phyloP scores from a whole-genome alignment of 2,888 invertebrate genomes.

The Drosophila kambysellisi region DNA sequence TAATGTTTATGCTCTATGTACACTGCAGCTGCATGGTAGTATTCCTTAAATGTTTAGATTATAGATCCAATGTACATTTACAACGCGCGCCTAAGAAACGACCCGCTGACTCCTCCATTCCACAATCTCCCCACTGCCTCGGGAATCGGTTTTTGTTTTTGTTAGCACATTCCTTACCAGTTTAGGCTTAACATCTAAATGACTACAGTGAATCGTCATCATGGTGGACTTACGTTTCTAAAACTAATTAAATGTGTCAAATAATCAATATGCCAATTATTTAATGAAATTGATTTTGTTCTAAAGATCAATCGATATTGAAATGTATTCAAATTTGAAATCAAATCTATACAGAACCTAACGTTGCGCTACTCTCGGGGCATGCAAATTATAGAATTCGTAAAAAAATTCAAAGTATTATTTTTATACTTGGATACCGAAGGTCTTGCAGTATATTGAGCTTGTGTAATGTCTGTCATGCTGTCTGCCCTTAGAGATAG shows the following conservation, averaged over 20 bases:
- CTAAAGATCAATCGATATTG: slow-evolving; percentile 15
- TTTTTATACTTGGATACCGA: too few species aligned
- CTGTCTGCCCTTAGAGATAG: too few species aligned
- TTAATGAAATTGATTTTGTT: slow-evolving; percentile 18
- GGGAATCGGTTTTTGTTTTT: slow-evolving; percentile 7
- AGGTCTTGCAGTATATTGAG: too few species aligned
- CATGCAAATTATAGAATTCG: slow-evolving; percentile 17
- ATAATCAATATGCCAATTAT: slow-evolving; percentile 30
- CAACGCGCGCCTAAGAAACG: slow-evolving; percentile 30
- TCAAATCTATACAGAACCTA: slow-evolving; percentile 47
- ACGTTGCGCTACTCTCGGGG: slow-evolving; percentile 22
- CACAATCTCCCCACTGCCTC: slow-evolving; percentile 9
- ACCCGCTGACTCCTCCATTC: slow-evolving; percentile 19
- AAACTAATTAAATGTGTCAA: slow-evolving; percentile 36
- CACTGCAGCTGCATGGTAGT: slow-evolving; percentile 58
- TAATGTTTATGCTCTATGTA: slow-evolving; percentile 61
- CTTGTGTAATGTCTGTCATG: too few species aligned
- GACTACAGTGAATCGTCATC: slow-evolving; percentile 58
- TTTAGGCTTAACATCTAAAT: slow-evolving; percentile 54
- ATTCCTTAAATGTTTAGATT: slow-evolving; percentile 44
- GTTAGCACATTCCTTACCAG: slow-evolving; percentile 20
- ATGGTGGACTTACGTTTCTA: slow-evolving; percentile 41
- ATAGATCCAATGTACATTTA: slow-evolving; percentile 64
- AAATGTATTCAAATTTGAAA: slow-evolving; percentile 33
- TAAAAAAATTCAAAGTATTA: slow-evolving; percentile 26